Conservation (phyloP, 2,888 invertebrate species). For the Homarus gammarus region DNA sequence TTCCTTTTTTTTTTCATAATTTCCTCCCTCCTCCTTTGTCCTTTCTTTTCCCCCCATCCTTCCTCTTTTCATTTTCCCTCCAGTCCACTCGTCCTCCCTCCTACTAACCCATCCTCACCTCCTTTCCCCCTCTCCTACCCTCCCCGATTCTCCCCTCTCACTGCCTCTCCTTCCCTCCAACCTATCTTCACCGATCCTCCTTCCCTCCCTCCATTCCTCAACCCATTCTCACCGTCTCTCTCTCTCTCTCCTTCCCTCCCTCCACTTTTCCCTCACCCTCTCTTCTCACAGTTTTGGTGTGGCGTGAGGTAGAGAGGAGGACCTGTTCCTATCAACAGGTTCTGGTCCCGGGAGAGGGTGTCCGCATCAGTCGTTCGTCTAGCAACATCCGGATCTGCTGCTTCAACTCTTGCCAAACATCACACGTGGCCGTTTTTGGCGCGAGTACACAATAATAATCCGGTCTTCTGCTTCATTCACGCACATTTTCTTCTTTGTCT, state of each 20-base stretch:
- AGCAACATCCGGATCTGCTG: neutral
- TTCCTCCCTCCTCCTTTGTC: too few relatives aligned
- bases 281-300: neutral
- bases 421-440: too few relatives aligned
- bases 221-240: neutral
- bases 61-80: neutral
- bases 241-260: neutral
- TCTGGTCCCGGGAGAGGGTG: neutral
- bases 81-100: neutral
- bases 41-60: neutral
- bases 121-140: neutral
- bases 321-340: neutral
- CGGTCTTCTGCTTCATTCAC: too few relatives aligned
- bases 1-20: neutral
- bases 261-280: neutral
- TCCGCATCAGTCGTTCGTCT: neutral
- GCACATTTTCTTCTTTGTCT: too few relatives aligned
- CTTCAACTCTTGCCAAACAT: too few relatives aligned
- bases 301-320: neutral
- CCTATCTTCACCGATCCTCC: neutral
- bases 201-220: slow-evolving; percentile 7
- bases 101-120: neutral
- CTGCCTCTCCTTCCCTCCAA: neutral
- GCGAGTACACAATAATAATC: too few relatives aligned
- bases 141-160: slow-evolving; percentile 18